Evolutionary conservation across 2,797 vertebrate genomes (phyloP).

Genomic region (Notolepis coatsorum): DNA sequence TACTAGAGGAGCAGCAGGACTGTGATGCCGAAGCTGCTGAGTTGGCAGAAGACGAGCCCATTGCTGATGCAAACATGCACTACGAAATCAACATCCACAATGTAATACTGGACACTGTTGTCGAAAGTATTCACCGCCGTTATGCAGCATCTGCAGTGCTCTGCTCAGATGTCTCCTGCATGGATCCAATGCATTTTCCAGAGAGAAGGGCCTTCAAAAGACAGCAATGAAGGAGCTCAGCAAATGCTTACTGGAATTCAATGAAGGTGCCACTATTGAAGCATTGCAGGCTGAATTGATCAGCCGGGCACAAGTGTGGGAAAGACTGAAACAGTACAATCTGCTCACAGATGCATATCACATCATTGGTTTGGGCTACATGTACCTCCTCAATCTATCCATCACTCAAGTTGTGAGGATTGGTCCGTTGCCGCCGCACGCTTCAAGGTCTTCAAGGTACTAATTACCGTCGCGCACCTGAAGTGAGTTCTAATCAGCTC

Average conservation of each 20-base stretch:
- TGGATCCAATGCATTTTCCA: constrained; percentile 27
- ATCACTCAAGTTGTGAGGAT: constrained; percentile 29
- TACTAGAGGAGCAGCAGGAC: constrained; percentile 23
- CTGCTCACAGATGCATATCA: constrained; percentile 30
- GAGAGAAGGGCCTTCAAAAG: background rate
- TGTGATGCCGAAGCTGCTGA: constrained; percentile 15
- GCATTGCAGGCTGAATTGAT: constrained; percentile 15
- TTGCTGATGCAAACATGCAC: background rate
- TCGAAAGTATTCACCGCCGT: background rate
- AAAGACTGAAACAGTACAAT: constrained; percentile 20
- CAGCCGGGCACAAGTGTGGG: constrained; percentile 4
- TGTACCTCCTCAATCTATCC: constrained; percentile 26
- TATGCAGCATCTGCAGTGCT: constrained; percentile 23
- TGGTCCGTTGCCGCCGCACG: too few species aligned
- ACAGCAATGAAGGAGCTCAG: constrained; percentile 7
- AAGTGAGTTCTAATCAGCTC: too few species aligned
- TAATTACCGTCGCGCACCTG: too few species aligned
- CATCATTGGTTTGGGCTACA: constrained; percentile 29
- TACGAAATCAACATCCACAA: constrained; percentile 26
- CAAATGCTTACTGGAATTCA: constrained; percentile 16
- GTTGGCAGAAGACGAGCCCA: constrained; percentile 14
- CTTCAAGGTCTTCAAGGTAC: too few species aligned
- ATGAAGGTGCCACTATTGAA: constrained; percentile 2
- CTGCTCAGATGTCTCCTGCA: constrained; percentile 31
- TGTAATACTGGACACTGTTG: constrained; percentile 19